Evolutionary conservation across 1,140 invertebrate species (phyloP).

Genomic region (Caenorhabditis briggsae): DNA sequence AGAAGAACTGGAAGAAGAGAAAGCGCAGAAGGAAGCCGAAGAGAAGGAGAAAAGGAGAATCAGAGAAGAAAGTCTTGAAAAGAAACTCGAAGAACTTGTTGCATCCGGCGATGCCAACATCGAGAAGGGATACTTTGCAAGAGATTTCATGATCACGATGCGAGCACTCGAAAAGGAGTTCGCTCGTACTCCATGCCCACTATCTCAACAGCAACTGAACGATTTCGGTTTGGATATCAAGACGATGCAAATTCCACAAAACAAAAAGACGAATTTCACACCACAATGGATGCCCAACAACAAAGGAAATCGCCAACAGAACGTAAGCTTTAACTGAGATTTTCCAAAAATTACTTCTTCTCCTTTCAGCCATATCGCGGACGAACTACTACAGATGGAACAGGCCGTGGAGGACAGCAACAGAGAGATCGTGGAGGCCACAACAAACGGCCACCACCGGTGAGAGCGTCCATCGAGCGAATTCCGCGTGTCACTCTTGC

Average conservation of each 20-base stretch:
- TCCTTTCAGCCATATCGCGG: constrained; percentile 14
- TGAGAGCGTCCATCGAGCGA: constrained; percentile 27
- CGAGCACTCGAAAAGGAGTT: constrained; percentile 16
- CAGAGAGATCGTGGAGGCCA: background rate
- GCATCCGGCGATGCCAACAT: background rate
- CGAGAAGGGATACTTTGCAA: background rate
- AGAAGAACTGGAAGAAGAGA: constrained; percentile 7
- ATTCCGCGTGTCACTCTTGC: constrained; percentile 3
- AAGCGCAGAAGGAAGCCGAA: constrained; percentile 30
- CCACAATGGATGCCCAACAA: constrained; percentile 2
- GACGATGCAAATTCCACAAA: constrained; percentile 4
- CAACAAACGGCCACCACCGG: constrained; percentile 7
- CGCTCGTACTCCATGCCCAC: constrained; percentile 11
- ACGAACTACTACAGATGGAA: constrained; percentile 16
- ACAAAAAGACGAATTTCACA: constrained; percentile 45
- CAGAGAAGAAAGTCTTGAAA: background rate
- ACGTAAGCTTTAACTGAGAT: background rate
- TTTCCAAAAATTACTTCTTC: background rate
- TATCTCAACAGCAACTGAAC: background rate
- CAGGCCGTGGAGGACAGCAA: constrained; percentile 17
- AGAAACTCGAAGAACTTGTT: background rate
- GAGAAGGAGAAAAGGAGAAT: constrained; percentile 7
- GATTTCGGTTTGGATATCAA: constrained; percentile 34
- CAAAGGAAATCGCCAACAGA: background rate
- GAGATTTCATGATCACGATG: constrained; percentile 38